Percentiles rank a stretch among this genome's conserved stretches.
Evolutionary conservation across 2,113 vertebrate species (phyloP).

Genomic region (Megaceryle torquata): DNA sequence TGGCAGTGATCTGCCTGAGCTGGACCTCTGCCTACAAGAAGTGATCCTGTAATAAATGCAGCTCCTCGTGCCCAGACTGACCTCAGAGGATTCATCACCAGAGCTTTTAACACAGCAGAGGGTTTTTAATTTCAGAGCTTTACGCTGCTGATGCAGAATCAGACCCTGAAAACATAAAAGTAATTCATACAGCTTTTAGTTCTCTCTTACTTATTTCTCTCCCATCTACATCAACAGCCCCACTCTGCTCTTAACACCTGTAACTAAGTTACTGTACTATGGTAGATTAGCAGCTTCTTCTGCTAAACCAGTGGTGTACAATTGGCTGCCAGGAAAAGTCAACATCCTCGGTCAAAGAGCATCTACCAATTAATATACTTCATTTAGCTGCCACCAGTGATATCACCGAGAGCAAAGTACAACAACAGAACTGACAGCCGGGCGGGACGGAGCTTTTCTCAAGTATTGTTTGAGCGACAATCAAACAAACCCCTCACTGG

Average conservation of each 20-base stretch:
- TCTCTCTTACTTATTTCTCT: background rate
- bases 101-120: background rate
- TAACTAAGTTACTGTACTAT: background rate
- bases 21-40: background rate
- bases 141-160: background rate
- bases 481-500: background rate
- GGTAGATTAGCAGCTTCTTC: background rate
- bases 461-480: background rate
- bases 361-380: background rate
- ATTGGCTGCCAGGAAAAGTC: background rate
- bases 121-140: background rate
- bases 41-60: background rate
- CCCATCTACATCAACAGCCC: background rate
- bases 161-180: rapidly evolving
- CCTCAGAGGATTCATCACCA: background rate
- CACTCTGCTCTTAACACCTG: background rate
- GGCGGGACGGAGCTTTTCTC: background rate
- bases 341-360: constrained; percentile 33
- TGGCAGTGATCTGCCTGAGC: background rate
- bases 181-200: background rate
- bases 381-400: constrained; percentile 14
- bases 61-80: background rate
- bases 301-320: background rate
- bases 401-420: constrained; percentile 21
- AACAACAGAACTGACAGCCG: constrained; percentile 31